These are phyloP conservation scores for Alaudala cheleensis DNA, from an alignment of 2,113 vertebrate genomes.

Conservation along the genomic window DNA sequence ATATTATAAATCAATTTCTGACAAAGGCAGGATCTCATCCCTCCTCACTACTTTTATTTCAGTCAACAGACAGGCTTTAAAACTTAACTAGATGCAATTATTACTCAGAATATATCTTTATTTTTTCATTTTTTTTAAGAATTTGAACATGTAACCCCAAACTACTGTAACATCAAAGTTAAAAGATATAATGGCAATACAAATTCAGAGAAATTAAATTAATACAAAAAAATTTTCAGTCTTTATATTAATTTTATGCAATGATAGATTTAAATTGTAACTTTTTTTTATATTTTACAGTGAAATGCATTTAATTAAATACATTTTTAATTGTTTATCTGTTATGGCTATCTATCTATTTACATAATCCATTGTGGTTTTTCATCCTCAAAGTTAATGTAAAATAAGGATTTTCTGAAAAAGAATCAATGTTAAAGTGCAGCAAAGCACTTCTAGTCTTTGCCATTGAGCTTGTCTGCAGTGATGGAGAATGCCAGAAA, in stretches of 20 bases:
- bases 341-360: not conserved
- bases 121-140: not conserved
- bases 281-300: not conserved
- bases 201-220: not conserved
- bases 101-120: not conserved
- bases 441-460: not conserved
- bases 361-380: not conserved
- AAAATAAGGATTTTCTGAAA: not conserved
- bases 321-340: not conserved
- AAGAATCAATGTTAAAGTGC: not conserved
- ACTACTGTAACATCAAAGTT: not conserved
- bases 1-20: not conserved
- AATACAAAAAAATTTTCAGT: not conserved
- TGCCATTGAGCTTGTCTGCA: not conserved
- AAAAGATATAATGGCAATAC: not conserved
- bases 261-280: not conserved
- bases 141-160: not conserved
- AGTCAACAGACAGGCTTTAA: not conserved
- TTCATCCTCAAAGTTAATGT: not conserved
- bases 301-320: not conserved
- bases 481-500: not conserved
- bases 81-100: not conserved
- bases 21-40: not conserved
- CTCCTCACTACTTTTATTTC: not conserved
- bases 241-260: not conserved